Conservation (phyloP, 2,797 vertebrate species). For the Ceyx erithaca region DNA sequence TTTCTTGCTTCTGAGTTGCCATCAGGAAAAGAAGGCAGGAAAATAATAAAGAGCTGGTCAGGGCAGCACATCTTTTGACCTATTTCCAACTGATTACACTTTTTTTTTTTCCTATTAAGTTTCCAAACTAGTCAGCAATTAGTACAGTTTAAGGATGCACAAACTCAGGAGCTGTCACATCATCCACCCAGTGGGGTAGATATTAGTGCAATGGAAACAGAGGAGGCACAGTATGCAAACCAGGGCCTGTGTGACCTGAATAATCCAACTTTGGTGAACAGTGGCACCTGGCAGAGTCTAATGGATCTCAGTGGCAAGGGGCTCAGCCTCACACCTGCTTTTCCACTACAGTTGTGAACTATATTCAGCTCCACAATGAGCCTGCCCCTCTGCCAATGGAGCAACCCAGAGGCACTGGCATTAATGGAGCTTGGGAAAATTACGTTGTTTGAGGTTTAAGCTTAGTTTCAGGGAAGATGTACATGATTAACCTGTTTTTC, state of each 20-base stretch:
- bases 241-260: neutral
- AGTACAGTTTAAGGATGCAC: too few relatives aligned
- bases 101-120: neutral
- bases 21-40: neutral
- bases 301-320: neutral
- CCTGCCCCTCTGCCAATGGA: rapidly evolving
- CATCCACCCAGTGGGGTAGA: neutral
- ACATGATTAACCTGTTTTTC: neutral
- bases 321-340: rapidly evolving
- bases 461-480: neutral
- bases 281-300: neutral
- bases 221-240: neutral
- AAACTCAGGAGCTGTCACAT: neutral
- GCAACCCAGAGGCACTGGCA: neutral
- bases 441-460: neutral
- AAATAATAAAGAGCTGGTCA: neutral
- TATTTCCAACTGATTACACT: neutral
- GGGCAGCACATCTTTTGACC: neutral
- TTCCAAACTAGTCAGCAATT: neutral
- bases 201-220: conserved; percentile 24
- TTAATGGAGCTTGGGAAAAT: neutral
- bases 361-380: neutral
- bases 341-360: neutral
- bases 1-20: neutral
- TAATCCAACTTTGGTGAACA: neutral